These are phyloP conservation scores for Teleiodes luculella DNA, from an alignment of 2,888 invertebrate species.

Conservation along the genomic window DNA sequence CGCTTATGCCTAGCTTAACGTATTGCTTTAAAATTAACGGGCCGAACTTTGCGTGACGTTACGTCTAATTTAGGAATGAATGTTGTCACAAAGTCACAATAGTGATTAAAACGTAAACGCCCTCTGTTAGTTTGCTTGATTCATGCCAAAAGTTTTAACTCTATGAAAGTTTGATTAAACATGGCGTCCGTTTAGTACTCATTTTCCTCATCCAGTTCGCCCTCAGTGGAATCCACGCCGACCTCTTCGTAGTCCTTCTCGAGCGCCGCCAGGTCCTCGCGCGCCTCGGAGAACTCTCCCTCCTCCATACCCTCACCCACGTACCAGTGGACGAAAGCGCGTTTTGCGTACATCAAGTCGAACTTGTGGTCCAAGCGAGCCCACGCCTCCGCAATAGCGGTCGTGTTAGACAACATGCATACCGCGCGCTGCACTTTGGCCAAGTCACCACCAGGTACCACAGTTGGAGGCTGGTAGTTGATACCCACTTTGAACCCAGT, in stretches of 20 bases:
- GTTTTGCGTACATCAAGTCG: constrained; percentile 97
- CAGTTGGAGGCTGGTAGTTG: constrained; percentile 94
- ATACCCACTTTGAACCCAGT: constrained; percentile 89
- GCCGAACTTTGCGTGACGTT: background rate
- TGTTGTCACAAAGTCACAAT: background rate
- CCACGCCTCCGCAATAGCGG: constrained; percentile 98
- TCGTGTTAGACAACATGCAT: constrained; percentile 98
- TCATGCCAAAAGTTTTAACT: background rate
- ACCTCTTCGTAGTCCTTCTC: constrained; percentile 90
- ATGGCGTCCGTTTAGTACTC: constrained; percentile 73
- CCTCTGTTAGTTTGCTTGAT: background rate
- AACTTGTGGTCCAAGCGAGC: constrained; percentile 96
- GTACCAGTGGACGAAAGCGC: constrained; percentile 98
- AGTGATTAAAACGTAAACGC: background rate
- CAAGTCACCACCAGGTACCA: constrained; percentile 94
- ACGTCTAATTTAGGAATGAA: background rate
- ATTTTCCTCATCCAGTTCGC: constrained; percentile 82
- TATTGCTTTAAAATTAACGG: background rate
- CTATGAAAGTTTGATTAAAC: background rate
- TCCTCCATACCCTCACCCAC: constrained; percentile 93
- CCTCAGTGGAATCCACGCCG: constrained; percentile 85
- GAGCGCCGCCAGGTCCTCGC: constrained; percentile 89
- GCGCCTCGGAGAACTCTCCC: constrained; percentile 91
- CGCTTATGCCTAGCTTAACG: constrained; percentile 17
- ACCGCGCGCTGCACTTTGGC: constrained; percentile 96